Percentiles rank a stretch among this genome's conserved stretches.
Conservation (phyloP, 2,113 vertebrate genomes). For the Pan troglodytes region DNA sequence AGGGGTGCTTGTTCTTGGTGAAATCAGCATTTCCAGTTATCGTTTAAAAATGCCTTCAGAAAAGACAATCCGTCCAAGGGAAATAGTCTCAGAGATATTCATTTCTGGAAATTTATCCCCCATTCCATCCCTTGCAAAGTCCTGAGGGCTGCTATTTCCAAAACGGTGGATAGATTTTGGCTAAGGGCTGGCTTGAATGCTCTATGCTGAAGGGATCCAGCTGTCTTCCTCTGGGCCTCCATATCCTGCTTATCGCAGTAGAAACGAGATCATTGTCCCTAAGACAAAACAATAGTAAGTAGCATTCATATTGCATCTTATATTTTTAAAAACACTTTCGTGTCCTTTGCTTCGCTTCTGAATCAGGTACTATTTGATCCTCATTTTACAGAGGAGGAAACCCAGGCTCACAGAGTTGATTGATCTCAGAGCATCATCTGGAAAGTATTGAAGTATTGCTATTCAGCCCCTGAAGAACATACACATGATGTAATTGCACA, state of each 20-base stretch:
- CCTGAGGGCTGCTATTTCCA: background rate
- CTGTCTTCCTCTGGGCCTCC: background rate
- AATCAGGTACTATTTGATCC: background rate
- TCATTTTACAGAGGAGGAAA: background rate
- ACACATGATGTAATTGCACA: background rate
- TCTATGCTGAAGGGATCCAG: background rate
- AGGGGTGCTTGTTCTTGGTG: background rate
- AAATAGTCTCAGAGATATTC: too few relatives aligned
- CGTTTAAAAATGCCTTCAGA: slow-evolving; percentile 54
- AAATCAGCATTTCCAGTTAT: slow-evolving; percentile 61
- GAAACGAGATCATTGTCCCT: background rate
- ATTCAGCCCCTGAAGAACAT: background rate
- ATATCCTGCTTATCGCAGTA: background rate
- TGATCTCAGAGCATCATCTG: background rate
- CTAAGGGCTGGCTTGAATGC: too few relatives aligned
- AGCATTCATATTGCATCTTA: background rate
- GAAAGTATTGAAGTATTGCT: background rate
- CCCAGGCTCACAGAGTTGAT: background rate
- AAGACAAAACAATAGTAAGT: background rate
- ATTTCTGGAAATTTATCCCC: background rate
- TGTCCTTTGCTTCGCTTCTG: background rate
- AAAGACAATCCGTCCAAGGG: slow-evolving; percentile 56
- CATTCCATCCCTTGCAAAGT: background rate
- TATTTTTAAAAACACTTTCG: background rate
- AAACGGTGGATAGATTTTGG: accelerated